These are phyloP conservation scores for Myotis planiceps DNA, from an alignment of 2,797 vertebrate species.

Conservation along the genomic window DNA sequence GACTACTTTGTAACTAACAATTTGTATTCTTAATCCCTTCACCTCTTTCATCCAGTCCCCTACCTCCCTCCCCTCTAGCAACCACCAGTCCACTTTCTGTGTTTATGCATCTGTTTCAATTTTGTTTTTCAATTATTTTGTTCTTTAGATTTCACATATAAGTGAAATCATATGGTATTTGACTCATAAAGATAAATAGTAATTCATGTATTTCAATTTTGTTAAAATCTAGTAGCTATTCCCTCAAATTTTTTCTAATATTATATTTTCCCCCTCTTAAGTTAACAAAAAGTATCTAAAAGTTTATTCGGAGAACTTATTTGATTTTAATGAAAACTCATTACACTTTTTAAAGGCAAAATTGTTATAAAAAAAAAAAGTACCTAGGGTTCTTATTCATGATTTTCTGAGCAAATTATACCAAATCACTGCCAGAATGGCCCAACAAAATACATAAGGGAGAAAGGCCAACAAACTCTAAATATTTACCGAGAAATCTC, in stretches of 20 bases:
- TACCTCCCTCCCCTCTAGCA: background rate
- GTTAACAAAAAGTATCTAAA: conserved; percentile 29
- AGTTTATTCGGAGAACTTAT: background rate
- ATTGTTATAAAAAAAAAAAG: conserved; percentile 50
- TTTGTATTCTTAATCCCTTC: background rate
- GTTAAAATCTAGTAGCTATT: background rate
- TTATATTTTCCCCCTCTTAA: background rate
- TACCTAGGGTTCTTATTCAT: background rate
- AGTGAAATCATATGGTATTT: background rate
- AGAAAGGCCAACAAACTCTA: background rate
- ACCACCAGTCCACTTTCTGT: background rate
- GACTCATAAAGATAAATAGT: background rate
- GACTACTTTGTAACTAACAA: no score
- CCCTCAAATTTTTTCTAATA: background rate
- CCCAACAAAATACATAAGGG: background rate
- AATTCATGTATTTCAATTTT: conserved; percentile 25
- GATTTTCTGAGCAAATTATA: background rate
- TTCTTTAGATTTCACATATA: background rate
- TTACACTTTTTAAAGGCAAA: background rate
- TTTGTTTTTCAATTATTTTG: background rate
- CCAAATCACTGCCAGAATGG: background rate
- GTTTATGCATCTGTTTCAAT: background rate
- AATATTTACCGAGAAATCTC: background rate
- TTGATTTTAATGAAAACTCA: background rate
- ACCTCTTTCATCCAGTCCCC: background rate